Conservation (phyloP, 2,797 vertebrate species). For the Onychomys arenicola region DNA sequence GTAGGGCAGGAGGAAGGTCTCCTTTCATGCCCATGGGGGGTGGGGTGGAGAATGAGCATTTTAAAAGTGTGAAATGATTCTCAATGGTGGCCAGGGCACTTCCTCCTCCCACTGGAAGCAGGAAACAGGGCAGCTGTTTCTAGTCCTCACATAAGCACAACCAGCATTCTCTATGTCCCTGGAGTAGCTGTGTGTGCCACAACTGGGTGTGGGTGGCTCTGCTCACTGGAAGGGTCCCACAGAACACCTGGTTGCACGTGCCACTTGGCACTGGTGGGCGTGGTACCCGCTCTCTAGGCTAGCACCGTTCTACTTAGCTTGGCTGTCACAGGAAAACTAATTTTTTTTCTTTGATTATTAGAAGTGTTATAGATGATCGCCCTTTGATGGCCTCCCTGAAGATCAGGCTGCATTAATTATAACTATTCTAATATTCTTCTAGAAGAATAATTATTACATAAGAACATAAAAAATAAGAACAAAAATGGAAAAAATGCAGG, state of each 20-base stretch:
- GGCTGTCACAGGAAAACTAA: neutral
- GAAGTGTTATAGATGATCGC: neutral
- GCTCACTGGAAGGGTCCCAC: neutral
- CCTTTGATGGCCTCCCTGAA: neutral
- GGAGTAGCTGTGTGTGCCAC: no score
- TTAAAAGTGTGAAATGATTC: neutral
- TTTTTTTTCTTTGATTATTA: neutral
- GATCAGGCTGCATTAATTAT: neutral
- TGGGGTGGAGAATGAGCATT: neutral
- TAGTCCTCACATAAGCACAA: accelerated
- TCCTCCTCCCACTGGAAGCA: neutral
- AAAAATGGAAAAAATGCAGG: neutral
- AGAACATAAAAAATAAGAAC: neutral
- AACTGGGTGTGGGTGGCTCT: neutral
- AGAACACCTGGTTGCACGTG: neutral
- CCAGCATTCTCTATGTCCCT: neutral
- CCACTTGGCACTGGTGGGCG: accelerated
- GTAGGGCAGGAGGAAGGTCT: neutral
- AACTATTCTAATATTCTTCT: neutral
- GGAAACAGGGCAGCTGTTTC: neutral
- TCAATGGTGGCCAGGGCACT: neutral
- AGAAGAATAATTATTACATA: slow-evolving; percentile 5
- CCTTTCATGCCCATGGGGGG: neutral
- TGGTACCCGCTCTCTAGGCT: neutral
- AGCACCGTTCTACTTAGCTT: neutral